Percentiles rank a stretch among this genome's conserved stretches.
Conservation (phyloP, 2,113 vertebrate species). For the Rousettus leschenaultii region DNA sequence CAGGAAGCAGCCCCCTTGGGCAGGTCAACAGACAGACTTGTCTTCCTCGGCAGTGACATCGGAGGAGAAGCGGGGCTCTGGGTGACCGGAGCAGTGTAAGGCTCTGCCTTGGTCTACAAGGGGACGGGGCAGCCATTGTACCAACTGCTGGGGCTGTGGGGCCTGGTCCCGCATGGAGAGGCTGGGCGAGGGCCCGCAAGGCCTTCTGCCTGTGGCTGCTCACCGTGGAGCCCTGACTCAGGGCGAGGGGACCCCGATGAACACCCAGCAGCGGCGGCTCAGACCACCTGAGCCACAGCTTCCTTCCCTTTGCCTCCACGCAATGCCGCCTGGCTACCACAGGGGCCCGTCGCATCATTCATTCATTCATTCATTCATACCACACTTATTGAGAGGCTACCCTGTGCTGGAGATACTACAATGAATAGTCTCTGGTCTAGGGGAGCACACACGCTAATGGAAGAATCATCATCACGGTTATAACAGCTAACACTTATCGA, state of each 20-base stretch:
- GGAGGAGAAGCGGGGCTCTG: background rate
- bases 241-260: background rate
- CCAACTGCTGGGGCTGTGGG: too few relatives aligned
- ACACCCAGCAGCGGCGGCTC: background rate
- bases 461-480: background rate
- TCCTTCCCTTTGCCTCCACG: background rate
- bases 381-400: background rate
- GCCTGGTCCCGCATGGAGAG: background rate
- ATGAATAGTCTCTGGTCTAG: background rate
- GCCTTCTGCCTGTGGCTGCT: background rate
- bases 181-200: fast-evolving
- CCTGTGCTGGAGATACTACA: background rate
- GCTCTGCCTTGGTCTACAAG: background rate
- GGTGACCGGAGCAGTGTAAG: background rate
- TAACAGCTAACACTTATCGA: background rate
- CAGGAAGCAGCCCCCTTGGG: background rate
- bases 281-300: background rate
- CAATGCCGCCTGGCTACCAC: background rate
- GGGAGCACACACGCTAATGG: background rate
- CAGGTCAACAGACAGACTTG: background rate
- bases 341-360: background rate
- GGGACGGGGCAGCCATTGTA: background rate
- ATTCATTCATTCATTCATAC: background rate
- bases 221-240: background rate
- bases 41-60: fast-evolving